Evolutionary conservation across 2,113 vertebrate genomes (phyloP).

Genomic region (Pterocles orientalis): DNA sequence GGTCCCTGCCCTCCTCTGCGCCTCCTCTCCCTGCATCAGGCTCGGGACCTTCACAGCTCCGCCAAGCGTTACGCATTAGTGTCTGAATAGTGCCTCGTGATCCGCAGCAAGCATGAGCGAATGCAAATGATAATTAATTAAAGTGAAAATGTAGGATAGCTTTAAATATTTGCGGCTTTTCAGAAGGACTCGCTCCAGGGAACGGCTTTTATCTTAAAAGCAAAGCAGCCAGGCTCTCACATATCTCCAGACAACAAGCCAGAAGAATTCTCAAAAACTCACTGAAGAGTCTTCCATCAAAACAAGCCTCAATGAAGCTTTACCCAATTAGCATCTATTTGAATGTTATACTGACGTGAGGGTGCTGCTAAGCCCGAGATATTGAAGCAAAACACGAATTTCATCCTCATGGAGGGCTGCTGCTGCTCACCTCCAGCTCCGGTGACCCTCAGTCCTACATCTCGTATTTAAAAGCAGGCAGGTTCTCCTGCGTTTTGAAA

Average conservation of each 20-base stretch:
- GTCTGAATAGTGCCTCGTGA: background rate
- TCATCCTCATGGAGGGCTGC: background rate
- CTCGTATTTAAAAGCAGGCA: background rate
- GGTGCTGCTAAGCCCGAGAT: background rate
- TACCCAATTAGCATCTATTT: background rate
- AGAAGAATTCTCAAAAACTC: background rate
- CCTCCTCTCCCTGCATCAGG: background rate
- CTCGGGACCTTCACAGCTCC: background rate
- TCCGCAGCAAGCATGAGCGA: background rate
- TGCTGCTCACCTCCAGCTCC: background rate
- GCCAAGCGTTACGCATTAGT: background rate
- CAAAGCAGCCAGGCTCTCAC: conserved; percentile 3
- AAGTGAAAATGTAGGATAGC: conserved; percentile 12
- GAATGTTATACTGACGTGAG: background rate
- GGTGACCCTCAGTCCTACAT: background rate
- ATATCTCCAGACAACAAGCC: background rate
- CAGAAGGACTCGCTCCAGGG: background rate
- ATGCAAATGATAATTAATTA: conserved; percentile 44
- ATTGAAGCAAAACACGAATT: background rate
- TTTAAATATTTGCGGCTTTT: conserved; percentile 46
- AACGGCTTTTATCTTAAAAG: conserved; percentile 27
- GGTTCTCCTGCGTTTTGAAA: background rate
- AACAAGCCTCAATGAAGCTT: background rate
- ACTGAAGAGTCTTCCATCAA: background rate
- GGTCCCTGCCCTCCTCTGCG: background rate